Evolutionary conservation across 2,888 invertebrate genomes (phyloP).

Genomic region (Acanthosepion lycidas): DNA sequence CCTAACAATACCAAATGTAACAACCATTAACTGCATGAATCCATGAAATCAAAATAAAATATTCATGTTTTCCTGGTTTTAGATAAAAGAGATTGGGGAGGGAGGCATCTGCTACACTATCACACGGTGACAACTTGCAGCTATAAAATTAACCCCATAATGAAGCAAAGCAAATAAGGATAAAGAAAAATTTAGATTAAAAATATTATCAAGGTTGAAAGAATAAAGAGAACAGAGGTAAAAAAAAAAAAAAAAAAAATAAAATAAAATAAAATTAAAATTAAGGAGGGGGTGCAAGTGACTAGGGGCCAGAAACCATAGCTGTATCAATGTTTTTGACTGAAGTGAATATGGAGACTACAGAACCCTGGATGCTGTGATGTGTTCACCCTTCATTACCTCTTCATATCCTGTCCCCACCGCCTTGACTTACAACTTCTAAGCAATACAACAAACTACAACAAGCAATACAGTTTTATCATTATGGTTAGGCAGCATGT

Average conservation of each 20-base stretch:
- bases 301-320: conserved; percentile 33
- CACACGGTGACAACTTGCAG: neutral
- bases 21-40: neutral
- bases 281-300: neutral
- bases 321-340: neutral
- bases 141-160: conserved; percentile 9
- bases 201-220: neutral
- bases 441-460: neutral
- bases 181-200: no score
- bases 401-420: conserved; percentile 4
- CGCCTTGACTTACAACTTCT: neutral
- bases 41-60: neutral
- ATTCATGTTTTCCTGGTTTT: conserved; percentile 18
- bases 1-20: neutral
- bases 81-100: neutral
- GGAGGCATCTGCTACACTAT: neutral
- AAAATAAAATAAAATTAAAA: neutral
- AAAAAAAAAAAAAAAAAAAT: neutral
- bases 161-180: neutral
- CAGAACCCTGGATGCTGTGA: neutral
- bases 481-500: neutral
- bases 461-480: conserved; percentile 21
- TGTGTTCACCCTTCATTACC: conserved; percentile 33
- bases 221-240: neutral
- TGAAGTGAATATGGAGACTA: neutral